Percentiles rank a stretch among this genome's conserved stretches.
These are phyloP conservation scores for Liposcelis brunnea DNA, from an alignment of 2,888 invertebrate genomes.

Conservation along the genomic window DNA sequence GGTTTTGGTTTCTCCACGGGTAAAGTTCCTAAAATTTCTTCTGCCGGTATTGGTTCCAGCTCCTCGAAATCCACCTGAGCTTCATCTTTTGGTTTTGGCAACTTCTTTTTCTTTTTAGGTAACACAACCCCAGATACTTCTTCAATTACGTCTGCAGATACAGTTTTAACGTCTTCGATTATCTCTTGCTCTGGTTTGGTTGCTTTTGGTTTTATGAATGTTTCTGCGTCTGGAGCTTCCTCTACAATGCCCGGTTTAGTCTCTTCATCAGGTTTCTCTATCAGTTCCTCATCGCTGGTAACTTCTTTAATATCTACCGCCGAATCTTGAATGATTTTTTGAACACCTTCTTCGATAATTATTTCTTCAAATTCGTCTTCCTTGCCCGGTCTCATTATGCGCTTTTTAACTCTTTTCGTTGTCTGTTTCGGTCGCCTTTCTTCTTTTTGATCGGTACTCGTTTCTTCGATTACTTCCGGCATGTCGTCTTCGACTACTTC, in stretches of 20 bases:
- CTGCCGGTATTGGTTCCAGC: constrained; percentile 20
- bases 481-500: constrained; percentile 13
- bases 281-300: constrained; percentile 21
- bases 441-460: constrained; percentile 21
- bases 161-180: constrained; percentile 12
- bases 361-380: constrained; percentile 17
- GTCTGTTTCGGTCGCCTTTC: constrained; percentile 20
- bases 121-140: constrained; percentile 17
- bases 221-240: constrained; percentile 23
- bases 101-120: constrained; percentile 22
- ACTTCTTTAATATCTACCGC: constrained; percentile 28
- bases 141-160: constrained; percentile 15
- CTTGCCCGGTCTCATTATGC: constrained; percentile 18
- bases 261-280: constrained; percentile 17
- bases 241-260: constrained; percentile 24
- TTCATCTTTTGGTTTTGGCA: constrained; percentile 11
- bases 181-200: constrained; percentile 11
- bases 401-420: constrained; percentile 26
- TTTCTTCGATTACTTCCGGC: constrained; percentile 20
- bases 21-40: constrained; percentile 20
- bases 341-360: constrained; percentile 24
- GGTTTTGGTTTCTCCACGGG: too few species aligned
- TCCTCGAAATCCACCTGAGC: constrained; percentile 15
- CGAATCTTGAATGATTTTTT: constrained; percentile 25
- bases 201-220: too few species aligned